Evolutionary conservation across 2,888 invertebrate genomes (phyloP).

Genomic region (Epinotia bilunana): DNA sequence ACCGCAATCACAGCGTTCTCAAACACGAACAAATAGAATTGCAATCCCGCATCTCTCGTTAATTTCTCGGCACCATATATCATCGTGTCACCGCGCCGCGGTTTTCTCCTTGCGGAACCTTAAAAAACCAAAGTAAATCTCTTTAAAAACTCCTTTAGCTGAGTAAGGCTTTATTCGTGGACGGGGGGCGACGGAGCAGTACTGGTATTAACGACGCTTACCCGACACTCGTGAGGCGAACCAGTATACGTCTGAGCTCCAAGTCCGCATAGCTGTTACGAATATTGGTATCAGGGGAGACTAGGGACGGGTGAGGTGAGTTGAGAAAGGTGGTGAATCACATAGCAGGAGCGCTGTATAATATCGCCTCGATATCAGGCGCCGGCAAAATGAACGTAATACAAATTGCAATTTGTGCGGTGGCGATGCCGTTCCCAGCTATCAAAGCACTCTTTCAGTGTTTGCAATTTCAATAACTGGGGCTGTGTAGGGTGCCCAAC

Average conservation of each 20-base stretch:
- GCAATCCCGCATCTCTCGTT: constrained; percentile 30
- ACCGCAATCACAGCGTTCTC: constrained; percentile 12
- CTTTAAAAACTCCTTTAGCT: constrained; percentile 44
- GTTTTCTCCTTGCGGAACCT: constrained; percentile 35
- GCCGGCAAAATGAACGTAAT: constrained; percentile 54
- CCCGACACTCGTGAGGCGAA: not conserved
- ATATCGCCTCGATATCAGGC: constrained; percentile 45
- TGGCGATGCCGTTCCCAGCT: constrained; percentile 49
- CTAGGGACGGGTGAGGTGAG: not conserved
- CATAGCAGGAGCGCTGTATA: constrained; percentile 36
- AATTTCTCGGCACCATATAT: constrained; percentile 31
- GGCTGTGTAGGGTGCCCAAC: constrained; percentile 43
- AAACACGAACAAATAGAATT: constrained; percentile 26
- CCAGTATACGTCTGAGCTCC: not conserved
- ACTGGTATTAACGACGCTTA: not conserved
- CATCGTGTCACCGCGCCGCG: constrained; percentile 35
- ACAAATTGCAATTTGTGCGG: constrained; percentile 58
- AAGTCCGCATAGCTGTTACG: not conserved
- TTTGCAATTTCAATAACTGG: constrained; percentile 58
- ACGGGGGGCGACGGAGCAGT: constrained; percentile 17
- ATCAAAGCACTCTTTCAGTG: constrained; percentile 56
- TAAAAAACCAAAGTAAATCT: constrained; percentile 45
- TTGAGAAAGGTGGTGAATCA: constrained; percentile 1
- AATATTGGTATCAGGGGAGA: not conserved
- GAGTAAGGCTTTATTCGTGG: constrained; percentile 43